Conservation (phyloP, 2,113 vertebrate species). For the Dendrocopos noguchii region DNA sequence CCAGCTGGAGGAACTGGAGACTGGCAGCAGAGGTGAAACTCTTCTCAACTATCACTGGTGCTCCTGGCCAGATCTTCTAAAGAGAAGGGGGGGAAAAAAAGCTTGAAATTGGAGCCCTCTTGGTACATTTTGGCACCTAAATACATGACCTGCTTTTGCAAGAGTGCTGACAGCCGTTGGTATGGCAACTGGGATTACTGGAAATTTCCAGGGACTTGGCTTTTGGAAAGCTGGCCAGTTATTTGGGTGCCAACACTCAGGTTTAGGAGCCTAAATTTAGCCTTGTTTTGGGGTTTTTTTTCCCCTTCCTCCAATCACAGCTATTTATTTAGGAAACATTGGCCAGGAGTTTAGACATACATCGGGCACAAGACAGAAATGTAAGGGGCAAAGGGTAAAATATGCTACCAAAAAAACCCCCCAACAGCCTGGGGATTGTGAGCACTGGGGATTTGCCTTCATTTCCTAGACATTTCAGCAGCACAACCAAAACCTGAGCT, state of each 20-base stretch:
- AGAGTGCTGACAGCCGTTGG: constrained; percentile 60
- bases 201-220: constrained; percentile 66
- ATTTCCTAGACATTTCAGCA: not conserved
- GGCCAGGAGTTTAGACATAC: constrained; percentile 12
- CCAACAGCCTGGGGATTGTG: not conserved
- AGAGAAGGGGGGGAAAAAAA: not conserved
- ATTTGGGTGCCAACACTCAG: constrained; percentile 37
- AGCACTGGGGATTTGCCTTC: not conserved
- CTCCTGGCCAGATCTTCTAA: not conserved
- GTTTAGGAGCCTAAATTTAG: constrained; percentile 33
- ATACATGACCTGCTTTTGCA: constrained; percentile 65
- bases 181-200: constrained; percentile 66
- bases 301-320: not conserved
- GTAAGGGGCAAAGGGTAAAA: not conserved
- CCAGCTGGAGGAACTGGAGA: not conserved
- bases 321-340: constrained; percentile 13
- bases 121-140: constrained; percentile 59
- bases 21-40: constrained; percentile 12
- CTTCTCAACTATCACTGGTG: constrained; percentile 7
- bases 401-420: not conserved
- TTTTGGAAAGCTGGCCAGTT: constrained; percentile 58
- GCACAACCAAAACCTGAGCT: not conserved
- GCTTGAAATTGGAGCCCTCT: constrained; percentile 47
- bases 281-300: not conserved
- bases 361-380: not conserved